Evolutionary conservation across 2,797 vertebrate species (phyloP).

Genomic region (Falco peregrinus): DNA sequence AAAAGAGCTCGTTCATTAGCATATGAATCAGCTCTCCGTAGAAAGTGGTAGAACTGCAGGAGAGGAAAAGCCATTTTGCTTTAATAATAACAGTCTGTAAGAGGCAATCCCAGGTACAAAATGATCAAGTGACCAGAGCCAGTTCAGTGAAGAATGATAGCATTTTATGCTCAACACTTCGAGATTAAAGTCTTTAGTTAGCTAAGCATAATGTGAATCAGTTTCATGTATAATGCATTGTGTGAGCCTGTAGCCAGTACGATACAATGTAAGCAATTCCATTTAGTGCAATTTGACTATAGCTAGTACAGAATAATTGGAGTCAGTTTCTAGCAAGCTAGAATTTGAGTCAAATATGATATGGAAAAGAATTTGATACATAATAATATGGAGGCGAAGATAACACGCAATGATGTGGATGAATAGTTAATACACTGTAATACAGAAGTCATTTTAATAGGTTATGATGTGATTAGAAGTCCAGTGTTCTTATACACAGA

Average conservation of each 20-base stretch:
- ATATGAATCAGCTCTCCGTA: slow-evolving; percentile 63
- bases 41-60: slow-evolving; percentile 40
- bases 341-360: slow-evolving; percentile 58
- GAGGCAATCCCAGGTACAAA: slow-evolving; percentile 65
- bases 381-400: slow-evolving; percentile 26
- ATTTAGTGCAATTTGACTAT: slow-evolving; percentile 67
- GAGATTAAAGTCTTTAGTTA: slow-evolving; percentile 68
- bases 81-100: slow-evolving; percentile 61
- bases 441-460: slow-evolving; percentile 32
- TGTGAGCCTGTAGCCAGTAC: slow-evolving; percentile 44
- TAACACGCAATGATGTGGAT: slow-evolving; percentile 39
- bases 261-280: slow-evolving; percentile 71
- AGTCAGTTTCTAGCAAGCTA: slow-evolving; percentile 58
- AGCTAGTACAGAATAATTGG: slow-evolving; percentile 68
- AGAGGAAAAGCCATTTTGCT: slow-evolving; percentile 66
- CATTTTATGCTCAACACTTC: slow-evolving; percentile 62
- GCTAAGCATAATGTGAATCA: slow-evolving; percentile 64
- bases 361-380: slow-evolving; percentile 35
- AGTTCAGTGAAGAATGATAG: slow-evolving; percentile 65
- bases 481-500: neutral
- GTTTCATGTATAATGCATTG: slow-evolving; percentile 71
- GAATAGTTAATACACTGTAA: slow-evolving; percentile 46
- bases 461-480: slow-evolving; percentile 15
- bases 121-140: slow-evolving; percentile 66
- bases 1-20: slow-evolving; percentile 57